These are phyloP conservation scores for Pachyuromys duprasi DNA, from an alignment of 2,797 vertebrate genomes.

Conservation along the genomic window DNA sequence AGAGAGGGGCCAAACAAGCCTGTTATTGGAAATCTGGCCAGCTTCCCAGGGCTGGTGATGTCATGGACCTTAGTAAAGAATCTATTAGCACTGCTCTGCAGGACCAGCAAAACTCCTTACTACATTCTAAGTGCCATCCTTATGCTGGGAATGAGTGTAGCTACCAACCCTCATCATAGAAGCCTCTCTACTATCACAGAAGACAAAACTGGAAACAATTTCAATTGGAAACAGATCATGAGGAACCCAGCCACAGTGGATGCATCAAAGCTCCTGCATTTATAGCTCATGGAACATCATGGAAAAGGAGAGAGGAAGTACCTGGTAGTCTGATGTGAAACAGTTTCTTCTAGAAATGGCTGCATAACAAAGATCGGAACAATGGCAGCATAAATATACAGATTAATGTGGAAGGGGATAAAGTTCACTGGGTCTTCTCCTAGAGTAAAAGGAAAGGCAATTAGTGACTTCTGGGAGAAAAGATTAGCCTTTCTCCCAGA, in stretches of 20 bases:
- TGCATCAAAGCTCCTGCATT: neutral
- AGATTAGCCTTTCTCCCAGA: neutral
- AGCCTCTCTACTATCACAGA: neutral
- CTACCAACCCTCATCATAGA: neutral
- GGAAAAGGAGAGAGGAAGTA: neutral
- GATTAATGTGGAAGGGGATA: too few species aligned
- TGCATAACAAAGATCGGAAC: neutral
- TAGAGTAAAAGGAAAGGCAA: too few species aligned
- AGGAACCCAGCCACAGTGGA: neutral
- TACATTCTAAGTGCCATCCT: neutral
- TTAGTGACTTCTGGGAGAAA: neutral
- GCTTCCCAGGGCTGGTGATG: neutral
- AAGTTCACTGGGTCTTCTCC: neutral
- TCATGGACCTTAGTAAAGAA: too few species aligned
- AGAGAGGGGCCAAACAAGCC: too few species aligned
- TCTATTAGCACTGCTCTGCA: too few species aligned
- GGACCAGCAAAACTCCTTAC: neutral
- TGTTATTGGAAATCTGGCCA: neutral
- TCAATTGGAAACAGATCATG: neutral
- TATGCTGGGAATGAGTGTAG: neutral
- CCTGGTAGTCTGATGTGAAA: neutral
- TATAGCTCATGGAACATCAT: neutral
- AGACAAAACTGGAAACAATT: neutral
- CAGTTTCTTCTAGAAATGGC: neutral
- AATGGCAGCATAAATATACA: neutral